Percentiles rank a stretch among this genome's conserved stretches.
Evolutionary conservation across 2,113 vertebrate species (phyloP).

Genomic region (Pleuronectes platessa): DNA sequence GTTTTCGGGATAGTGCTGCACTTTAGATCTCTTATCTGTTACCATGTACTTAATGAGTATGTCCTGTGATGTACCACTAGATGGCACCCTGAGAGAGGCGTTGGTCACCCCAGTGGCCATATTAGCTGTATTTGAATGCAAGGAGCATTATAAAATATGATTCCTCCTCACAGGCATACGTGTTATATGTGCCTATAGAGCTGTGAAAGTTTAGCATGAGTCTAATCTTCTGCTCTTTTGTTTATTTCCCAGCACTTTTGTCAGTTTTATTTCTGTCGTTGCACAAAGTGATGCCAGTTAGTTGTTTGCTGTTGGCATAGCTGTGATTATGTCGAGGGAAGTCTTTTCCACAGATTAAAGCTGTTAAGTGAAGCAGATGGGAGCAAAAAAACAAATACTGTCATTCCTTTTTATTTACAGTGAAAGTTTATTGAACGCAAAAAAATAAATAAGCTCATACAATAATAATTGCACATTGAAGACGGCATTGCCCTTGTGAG

Average conservation of each 20-base stretch:
- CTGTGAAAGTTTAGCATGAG: neutral
- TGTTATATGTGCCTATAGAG: slow-evolving; percentile 14
- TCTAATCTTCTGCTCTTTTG: slow-evolving; percentile 19
- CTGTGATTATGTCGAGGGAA: neutral
- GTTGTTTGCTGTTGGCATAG: neutral
- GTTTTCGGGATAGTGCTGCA: neutral
- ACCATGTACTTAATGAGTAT: neutral
- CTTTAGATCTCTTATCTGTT: neutral
- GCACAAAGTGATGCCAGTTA: neutral
- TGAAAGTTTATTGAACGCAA: neutral
- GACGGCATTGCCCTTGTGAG: too few relatives aligned
- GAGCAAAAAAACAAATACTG: too few relatives aligned
- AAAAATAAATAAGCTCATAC: neutral
- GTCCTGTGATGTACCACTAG: slow-evolving; percentile 56
- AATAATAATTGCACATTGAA: neutral
- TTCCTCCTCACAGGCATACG: slow-evolving; percentile 3
- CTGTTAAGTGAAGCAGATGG: slow-evolving; percentile 4
- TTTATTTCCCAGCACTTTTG: neutral
- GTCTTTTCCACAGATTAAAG: slow-evolving; percentile 2
- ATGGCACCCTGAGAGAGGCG: slow-evolving; percentile 70
- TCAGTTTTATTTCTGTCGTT: neutral
- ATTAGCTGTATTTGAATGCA: slow-evolving; percentile 5
- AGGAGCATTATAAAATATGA: slow-evolving; percentile 17
- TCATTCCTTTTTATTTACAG: neutral
- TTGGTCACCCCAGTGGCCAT: slow-evolving; percentile 1